Base-by-base conservation (phyloP, 2,888 invertebrate genomes). In the Coelinius sp. region DNA sequence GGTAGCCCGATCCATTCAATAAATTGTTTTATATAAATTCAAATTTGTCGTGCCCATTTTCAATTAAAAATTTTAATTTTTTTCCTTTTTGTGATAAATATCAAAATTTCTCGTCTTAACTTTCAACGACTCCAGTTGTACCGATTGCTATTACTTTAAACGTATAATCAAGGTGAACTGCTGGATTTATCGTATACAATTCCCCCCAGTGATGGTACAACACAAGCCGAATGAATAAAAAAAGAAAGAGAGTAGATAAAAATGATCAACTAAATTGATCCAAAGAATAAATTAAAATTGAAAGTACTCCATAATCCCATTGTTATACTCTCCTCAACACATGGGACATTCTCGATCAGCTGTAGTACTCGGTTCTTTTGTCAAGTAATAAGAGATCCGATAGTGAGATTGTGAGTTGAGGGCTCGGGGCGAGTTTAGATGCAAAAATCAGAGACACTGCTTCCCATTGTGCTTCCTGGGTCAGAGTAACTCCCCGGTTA, bases 401-500 rank as follows among this genome's bases (percentile, higher is more conserved):
- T 68, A 59, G 68, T 62, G 17, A 27, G 68, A 68, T 68, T 59
- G 59, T 44, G 53, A 24, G 62, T 59, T 31, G 52, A 69, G 63
- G 46, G 44, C 56, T 56, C 56, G 27, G 63, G 63, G 38, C 41
- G 41, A 63, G 41, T 41, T 59, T 41, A 63, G 38, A 63, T 63
- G 41, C 41, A 14, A 62, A 62, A 62, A 63, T 10, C 49, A 52
- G 63, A 63, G 63, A 63, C 62, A 56, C 44, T 68, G 68, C 69
- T 69, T 63, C 69, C 69, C 52, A 69, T 69, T 71, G 67, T 67
- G 67, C 71, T 71, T 71, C 71, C 71, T 71, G 71, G 71, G 63
- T 71, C 71, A 68, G 17, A 31, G 66, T n/a, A 38, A 71, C 71
- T 71, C 56, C n/a, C 63, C 67, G 56, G 53, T 71, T 71, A 63